These are phyloP conservation scores for Pimephales promelas DNA, from an alignment of 2,113 vertebrate species.

Conservation along the genomic window DNA sequence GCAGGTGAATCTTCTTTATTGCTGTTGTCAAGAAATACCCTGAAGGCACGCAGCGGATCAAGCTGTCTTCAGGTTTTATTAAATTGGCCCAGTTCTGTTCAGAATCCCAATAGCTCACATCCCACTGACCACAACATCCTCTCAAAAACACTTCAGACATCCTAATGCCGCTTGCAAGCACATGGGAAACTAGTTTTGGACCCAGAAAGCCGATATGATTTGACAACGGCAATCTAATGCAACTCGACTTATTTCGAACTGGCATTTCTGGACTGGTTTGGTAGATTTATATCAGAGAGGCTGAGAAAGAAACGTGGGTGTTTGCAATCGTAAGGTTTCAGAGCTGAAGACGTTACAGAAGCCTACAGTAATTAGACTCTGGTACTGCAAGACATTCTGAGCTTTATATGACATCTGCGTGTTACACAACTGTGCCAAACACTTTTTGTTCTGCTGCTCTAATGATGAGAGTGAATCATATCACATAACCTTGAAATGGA, in stretches of 20 bases:
- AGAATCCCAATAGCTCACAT: conserved; percentile 7
- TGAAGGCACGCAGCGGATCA: neutral
- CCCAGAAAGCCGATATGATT: neutral
- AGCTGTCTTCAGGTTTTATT: neutral
- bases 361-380: neutral
- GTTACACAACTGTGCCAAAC: conserved; percentile 42
- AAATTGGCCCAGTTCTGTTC: neutral
- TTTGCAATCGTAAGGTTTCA: neutral
- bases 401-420: conserved; percentile 31
- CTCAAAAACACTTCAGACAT: conserved; percentile 12
- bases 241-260: neutral
- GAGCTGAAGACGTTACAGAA: neutral
- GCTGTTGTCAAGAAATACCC: neutral
- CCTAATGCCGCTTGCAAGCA: neutral
- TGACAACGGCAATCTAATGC: neutral
- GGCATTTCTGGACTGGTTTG: neutral
- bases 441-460: conserved; percentile 30
- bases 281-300: conserved; percentile 1
- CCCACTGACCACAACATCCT: neutral
- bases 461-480: conserved; percentile 27
- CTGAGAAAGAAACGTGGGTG: neutral
- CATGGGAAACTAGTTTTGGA: neutral
- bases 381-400: neutral
- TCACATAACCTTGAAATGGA: conserved; percentile 23
- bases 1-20: neutral